Conservation (phyloP, 53 echinoderm and acorn worm species). For the Temnopleurus reevesii region DNA sequence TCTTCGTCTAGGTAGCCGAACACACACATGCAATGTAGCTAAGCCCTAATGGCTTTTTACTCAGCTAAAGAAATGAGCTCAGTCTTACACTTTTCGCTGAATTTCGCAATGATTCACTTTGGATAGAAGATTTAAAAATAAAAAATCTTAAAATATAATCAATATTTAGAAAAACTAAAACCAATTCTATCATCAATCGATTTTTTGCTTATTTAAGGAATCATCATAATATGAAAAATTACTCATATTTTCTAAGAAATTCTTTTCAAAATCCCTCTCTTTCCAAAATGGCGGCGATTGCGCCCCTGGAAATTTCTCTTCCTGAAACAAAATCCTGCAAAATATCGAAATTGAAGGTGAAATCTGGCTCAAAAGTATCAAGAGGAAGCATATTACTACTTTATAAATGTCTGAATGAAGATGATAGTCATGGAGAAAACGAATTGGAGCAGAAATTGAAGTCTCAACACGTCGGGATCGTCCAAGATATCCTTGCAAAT, state of each 20-base stretch:
- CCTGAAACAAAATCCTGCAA: conserved; percentile 72
- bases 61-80: not conserved
- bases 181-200: not conserved
- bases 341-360: conserved; percentile 89
- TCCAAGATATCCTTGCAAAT: conserved; percentile 75
- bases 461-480: conserved; percentile 80
- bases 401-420: conserved; percentile 57
- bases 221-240: not conserved
- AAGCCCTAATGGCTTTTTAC: not conserved
- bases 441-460: conserved; percentile 71
- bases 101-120: not conserved
- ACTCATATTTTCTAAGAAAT: not conserved
- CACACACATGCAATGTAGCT: too few relatives aligned
- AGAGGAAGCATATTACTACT: conserved; percentile 75
- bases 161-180: not conserved
- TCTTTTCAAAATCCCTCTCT: not conserved
- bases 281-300: conserved; percentile 64
- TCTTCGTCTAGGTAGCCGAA: not conserved
- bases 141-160: not conserved
- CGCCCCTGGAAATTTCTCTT: conserved; percentile 71
- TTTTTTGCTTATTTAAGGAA: not conserved
- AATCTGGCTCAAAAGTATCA: conserved; percentile 71
- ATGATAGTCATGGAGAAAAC: conserved; percentile 6
- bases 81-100: not conserved
- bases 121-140: not conserved